phyloP scores from a whole-genome alignment of 2,888 invertebrate genomes.

The Lepidochrysops patricia region DNA sequence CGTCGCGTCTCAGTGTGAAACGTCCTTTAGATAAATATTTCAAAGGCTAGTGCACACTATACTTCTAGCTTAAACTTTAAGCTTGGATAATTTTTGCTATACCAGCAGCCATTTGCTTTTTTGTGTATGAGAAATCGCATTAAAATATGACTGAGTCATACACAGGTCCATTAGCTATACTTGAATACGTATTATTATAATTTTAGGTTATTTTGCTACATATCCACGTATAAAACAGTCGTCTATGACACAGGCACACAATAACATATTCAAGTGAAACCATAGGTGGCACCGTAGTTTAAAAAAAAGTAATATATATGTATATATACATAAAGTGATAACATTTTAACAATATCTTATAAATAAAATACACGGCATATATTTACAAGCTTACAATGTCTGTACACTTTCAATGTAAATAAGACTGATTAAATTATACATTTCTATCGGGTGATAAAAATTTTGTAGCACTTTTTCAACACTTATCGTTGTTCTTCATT shows the following conservation, averaged over 20 bases:
- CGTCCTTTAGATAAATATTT: too few relatives aligned
- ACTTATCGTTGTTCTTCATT: background rate
- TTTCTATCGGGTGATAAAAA: background rate
- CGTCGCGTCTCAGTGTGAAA: too few relatives aligned
- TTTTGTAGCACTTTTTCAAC: background rate
- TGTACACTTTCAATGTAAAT: constrained; percentile 10
- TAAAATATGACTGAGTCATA: too few relatives aligned
- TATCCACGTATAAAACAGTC: background rate
- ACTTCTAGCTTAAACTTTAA: too few relatives aligned
- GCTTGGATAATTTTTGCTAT: too few relatives aligned
- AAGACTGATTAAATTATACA: background rate
- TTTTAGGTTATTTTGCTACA: background rate
- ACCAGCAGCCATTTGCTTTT: too few relatives aligned
- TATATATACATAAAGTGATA: constrained; percentile 34
- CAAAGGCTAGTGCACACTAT: background rate
- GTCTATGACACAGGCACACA: background rate
- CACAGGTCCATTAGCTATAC: too few relatives aligned
- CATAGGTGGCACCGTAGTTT: constrained; percentile 37
- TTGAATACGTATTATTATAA: too few relatives aligned
- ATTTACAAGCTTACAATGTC: constrained; percentile 49
- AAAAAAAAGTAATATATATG: constrained; percentile 33
- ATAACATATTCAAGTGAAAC: constrained; percentile 22
- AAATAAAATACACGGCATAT: constrained; percentile 46
- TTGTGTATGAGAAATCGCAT: too few relatives aligned
- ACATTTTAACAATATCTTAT: constrained; percentile 53